Evolutionary conservation across 2,797 vertebrate genomes (phyloP).

Genomic region (Falco peregrinus): DNA sequence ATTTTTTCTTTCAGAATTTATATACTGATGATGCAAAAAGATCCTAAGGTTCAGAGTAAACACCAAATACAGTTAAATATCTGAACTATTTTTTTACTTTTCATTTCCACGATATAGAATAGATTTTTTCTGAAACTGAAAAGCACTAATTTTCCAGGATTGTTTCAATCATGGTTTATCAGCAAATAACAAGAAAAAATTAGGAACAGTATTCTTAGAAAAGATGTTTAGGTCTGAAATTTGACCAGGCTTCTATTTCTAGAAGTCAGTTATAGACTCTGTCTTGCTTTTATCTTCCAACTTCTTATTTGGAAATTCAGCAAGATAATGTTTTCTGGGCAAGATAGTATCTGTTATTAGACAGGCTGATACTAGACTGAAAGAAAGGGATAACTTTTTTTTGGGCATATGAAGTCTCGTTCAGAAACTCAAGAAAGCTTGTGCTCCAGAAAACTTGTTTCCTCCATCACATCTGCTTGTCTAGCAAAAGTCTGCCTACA

Average conservation of each 20-base stretch:
- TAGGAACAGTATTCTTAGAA: background rate
- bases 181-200: background rate
- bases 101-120: background rate
- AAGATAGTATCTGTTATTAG: background rate
- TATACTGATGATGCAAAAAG: background rate
- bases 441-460: background rate
- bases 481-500: background rate
- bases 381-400: background rate
- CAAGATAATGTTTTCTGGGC: background rate
- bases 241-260: background rate
- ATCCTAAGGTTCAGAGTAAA: background rate
- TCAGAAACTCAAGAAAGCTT: background rate
- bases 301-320: background rate
- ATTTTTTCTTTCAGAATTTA: background rate
- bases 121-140: background rate
- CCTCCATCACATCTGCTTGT: background rate
- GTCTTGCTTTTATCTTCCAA: background rate
- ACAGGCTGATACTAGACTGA: background rate
- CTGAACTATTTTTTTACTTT: background rate
- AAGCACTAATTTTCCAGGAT: background rate
- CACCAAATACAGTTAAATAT: background rate
- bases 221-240: background rate
- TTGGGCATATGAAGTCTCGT: background rate
- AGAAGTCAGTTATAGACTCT: background rate
- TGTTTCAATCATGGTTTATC: background rate